These are phyloP conservation scores for Muntiacus muntjak DNA, from an alignment of 2,113 vertebrate species.

Conservation along the genomic window DNA sequence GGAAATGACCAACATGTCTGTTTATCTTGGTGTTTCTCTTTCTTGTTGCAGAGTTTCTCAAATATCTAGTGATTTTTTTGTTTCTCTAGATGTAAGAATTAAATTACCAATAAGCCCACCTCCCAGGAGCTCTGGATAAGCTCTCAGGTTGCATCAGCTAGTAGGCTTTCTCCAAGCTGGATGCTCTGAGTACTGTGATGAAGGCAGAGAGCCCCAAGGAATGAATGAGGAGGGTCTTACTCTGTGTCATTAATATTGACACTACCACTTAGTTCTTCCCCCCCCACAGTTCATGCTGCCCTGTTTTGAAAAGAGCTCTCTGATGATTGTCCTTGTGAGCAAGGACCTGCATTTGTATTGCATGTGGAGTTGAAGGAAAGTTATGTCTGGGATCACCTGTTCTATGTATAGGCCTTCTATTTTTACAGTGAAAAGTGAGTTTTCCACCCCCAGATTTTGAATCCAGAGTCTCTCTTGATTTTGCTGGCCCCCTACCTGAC, in stretches of 20 bases:
- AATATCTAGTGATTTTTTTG: neutral
- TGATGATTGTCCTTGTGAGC: neutral
- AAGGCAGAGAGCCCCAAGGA: neutral
- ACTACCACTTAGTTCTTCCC: neutral
- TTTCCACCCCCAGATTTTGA: neutral
- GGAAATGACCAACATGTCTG: neutral
- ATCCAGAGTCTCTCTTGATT: neutral
- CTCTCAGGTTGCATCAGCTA: neutral
- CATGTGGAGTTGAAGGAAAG: neutral
- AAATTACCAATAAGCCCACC: neutral
- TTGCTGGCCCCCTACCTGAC: neutral
- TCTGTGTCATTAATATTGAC: neutral
- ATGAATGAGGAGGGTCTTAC: neutral
- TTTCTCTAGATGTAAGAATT: neutral
- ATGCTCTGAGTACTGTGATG: rapidly evolving
- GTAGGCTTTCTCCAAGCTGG: neutral
- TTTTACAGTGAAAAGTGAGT: neutral
- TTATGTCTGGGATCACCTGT: neutral
- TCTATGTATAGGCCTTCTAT: neutral
- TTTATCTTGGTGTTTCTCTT: neutral
- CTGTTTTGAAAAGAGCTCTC: neutral
- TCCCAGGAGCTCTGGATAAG: neutral
- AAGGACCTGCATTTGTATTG: neutral
- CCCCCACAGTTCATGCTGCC: neutral
- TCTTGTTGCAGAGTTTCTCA: neutral